Percentiles rank a stretch among this genome's conserved stretches.
phyloP scores from a whole-genome alignment of 2,113 vertebrate genomes.

The Psilopsiagon aymara region DNA sequence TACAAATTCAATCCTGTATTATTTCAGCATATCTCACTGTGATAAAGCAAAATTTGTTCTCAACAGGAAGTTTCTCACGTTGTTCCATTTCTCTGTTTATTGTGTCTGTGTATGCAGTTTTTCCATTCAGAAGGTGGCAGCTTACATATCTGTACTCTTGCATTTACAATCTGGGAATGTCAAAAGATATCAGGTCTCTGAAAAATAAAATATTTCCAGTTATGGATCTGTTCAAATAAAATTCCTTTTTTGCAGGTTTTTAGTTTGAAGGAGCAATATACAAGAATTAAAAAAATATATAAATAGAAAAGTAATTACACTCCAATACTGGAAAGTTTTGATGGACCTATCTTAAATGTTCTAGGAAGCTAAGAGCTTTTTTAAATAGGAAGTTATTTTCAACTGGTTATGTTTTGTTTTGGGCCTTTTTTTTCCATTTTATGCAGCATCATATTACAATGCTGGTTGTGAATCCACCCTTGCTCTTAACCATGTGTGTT shows the following conservation, averaged over 20 bases:
- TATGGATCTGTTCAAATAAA: not conserved
- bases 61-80: not conserved
- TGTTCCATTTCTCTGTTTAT: not conserved
- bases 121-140: not conserved
- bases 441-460: not conserved
- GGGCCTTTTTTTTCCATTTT: not conserved
- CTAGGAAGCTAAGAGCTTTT: not conserved
- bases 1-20: not conserved
- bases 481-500: not conserved
- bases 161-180: not conserved
- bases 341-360: not conserved
- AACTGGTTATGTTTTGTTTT: not conserved
- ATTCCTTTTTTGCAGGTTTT: not conserved
- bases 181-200: not conserved
- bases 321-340: not conserved
- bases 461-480: not conserved
- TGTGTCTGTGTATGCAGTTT: not conserved
- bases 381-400: not conserved
- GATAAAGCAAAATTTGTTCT: not conserved
- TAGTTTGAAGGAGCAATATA: not conserved
- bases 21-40: not conserved
- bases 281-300: not conserved
- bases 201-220: not conserved
- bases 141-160: not conserved
- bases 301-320: not conserved